Percentiles rank a stretch among this genome's conserved stretches.
Evolutionary conservation across 2,113 vertebrate genomes (phyloP).

Genomic region (Atractosteus spatula): DNA sequence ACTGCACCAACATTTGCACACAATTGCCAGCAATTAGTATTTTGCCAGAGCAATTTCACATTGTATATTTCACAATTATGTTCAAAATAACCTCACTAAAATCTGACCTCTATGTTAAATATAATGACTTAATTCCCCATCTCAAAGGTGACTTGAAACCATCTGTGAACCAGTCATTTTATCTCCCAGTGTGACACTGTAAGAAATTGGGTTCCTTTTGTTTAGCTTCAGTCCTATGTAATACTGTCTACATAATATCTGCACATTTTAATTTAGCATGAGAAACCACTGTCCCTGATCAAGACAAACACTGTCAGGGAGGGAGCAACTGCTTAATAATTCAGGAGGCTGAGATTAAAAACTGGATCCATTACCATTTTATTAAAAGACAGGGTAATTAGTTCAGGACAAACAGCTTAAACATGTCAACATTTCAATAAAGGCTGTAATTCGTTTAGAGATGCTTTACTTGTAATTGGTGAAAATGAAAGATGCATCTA

Average conservation of each 20-base stretch:
- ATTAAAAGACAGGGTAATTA: conserved; percentile 71
- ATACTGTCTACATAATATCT: not conserved
- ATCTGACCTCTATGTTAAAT: too few relatives aligned
- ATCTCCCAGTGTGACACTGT: not conserved
- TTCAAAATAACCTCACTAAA: too few relatives aligned
- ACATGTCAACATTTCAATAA: conserved; percentile 60
- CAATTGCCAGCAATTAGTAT: too few relatives aligned
- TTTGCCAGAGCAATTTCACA: too few relatives aligned
- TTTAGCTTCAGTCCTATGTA: not conserved
- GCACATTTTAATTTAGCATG: conserved; percentile 17
- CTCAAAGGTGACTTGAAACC: too few relatives aligned
- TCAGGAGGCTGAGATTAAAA: conserved; percentile 70
- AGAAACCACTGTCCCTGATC: conserved; percentile 9
- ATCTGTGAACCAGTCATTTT: too few relatives aligned
- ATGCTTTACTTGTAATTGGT: conserved; percentile 54
- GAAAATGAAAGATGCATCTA: conserved; percentile 51
- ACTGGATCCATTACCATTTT: conserved; percentile 53
- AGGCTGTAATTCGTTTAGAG: conserved; percentile 62
- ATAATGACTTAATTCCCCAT: too few relatives aligned
- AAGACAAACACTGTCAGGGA: conserved; percentile 11
- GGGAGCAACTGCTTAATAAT: conserved; percentile 69
- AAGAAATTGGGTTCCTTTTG: not conserved
- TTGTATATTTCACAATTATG: too few relatives aligned
- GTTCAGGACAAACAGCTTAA: conserved; percentile 52
- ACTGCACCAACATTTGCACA: too few relatives aligned